phyloP scores from a whole-genome alignment of 2,888 invertebrate genomes.

The Diloba caeruleocephala region DNA sequence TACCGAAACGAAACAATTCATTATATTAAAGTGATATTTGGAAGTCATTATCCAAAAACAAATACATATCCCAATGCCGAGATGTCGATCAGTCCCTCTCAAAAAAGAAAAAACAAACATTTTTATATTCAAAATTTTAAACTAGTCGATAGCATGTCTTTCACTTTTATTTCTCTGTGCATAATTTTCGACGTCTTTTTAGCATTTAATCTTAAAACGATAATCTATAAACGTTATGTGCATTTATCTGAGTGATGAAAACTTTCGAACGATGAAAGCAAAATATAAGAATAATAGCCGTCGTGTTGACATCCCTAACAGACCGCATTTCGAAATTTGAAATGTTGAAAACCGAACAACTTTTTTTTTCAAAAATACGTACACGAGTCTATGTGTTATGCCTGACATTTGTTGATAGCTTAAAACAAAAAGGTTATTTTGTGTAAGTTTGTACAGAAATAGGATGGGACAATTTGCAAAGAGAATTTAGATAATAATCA shows the following conservation, averaged over 20 bases:
- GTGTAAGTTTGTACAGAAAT: constrained; percentile 88
- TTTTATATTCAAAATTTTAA: constrained; percentile 88
- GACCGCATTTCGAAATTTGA: constrained; percentile 83
- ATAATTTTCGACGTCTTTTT: constrained; percentile 85
- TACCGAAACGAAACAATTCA: constrained; percentile 53
- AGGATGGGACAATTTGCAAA: constrained; percentile 89
- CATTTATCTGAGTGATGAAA: constrained; percentile 78
- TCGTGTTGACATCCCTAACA: constrained; percentile 80
- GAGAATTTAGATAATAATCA: constrained; percentile 87
- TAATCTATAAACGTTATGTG: constrained; percentile 80
- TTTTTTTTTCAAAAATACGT: constrained; percentile 73
- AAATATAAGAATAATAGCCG: constrained; percentile 68
- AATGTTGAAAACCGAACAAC: constrained; percentile 76
- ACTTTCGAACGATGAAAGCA: constrained; percentile 70
- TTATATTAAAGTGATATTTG: constrained; percentile 51
- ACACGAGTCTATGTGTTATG: constrained; percentile 81
- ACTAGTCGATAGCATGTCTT: constrained; percentile 85
- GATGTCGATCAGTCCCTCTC: constrained; percentile 78
- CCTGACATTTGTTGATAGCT: constrained; percentile 86
- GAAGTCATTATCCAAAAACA: constrained; percentile 64
- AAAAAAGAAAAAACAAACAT: constrained; percentile 70
- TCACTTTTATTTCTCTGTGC: constrained; percentile 77
- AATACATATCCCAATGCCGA: constrained; percentile 86
- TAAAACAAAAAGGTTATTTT: constrained; percentile 81
- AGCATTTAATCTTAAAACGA: constrained; percentile 76